Evolutionary conservation across 53 echinoderm and acorn worm genomes (phyloP).

Genomic region (Echinometra lucunter): DNA sequence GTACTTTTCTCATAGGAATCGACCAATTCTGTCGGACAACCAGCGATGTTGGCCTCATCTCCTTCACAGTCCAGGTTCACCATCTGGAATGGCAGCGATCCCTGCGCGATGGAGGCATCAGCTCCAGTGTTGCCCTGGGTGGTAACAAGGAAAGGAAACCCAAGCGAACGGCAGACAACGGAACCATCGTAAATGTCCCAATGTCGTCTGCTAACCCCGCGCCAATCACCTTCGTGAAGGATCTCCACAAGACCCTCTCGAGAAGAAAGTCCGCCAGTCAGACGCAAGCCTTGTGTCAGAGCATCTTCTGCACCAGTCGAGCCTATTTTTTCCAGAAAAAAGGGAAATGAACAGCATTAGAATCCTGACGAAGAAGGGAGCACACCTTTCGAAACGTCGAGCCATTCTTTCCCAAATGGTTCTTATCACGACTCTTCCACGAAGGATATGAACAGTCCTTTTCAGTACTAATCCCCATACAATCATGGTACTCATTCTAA

Average conservation of each 20-base stretch:
- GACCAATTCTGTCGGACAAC: neutral
- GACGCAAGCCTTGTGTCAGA: neutral
- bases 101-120: neutral
- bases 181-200: slow-evolving; percentile 15
- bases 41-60: neutral
- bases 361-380: too few relatives aligned
- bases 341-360: too few relatives aligned
- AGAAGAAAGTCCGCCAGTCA: neutral
- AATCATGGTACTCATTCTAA: too few relatives aligned
- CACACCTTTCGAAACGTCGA: too few relatives aligned
- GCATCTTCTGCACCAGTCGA: neutral
- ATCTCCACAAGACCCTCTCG: slow-evolving; percentile 23
- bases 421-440: too few relatives aligned
- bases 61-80: neutral
- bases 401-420: too few relatives aligned
- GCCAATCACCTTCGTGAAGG: slow-evolving; percentile 5
- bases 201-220: slow-evolving; percentile 6
- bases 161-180: slow-evolving; percentile 37
- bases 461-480: too few relatives aligned
- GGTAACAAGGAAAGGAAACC: neutral
- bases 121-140: neutral
- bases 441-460: too few relatives aligned
- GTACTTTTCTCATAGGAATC: neutral
- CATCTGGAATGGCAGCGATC: neutral
- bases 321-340: too few relatives aligned